Percentiles rank a stretch among this genome's conserved stretches.
phyloP scores from a whole-genome alignment of 1,140 invertebrate species.

The Anoplophora glabripennis region DNA sequence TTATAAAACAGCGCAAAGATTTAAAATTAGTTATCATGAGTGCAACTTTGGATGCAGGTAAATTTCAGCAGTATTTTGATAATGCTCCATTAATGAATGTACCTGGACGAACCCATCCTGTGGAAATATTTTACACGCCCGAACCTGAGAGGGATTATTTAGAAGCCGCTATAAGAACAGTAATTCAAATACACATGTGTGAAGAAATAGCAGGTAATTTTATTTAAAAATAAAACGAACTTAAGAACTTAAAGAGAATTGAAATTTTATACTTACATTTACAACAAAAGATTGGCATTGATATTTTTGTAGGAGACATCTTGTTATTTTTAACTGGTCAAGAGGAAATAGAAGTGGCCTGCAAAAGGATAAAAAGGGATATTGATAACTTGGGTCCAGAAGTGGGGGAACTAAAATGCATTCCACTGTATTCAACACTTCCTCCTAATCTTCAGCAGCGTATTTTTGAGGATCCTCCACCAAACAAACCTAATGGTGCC shows the following conservation, averaged over 20 bases:
- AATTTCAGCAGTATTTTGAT: conserved; percentile 99
- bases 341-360: conserved; percentile 99
- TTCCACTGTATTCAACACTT: conserved; percentile 96
- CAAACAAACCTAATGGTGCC: conserved; percentile 88
- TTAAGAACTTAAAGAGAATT: too few relatives aligned
- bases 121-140: conserved; percentile 99
- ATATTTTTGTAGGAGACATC: conserved; percentile 20
- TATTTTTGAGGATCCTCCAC: conserved; percentile 95
- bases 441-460: conserved; percentile 96
- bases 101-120: conserved; percentile 92
- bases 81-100: conserved; percentile 98
- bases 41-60: conserved; percentile 98
- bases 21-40: conserved; percentile 99
- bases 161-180: conserved; percentile 97
- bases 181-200: conserved; percentile 99
- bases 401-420: conserved; percentile 96
- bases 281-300: not conserved
- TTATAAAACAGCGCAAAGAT: conserved; percentile 88
- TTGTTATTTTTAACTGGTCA: conserved; percentile 89
- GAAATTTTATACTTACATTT: too few relatives aligned
- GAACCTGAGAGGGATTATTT: conserved; percentile 98
- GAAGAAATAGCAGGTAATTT: conserved; percentile 95
- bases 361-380: conserved; percentile 95
- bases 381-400: conserved; percentile 96
- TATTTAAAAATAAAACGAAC: too few relatives aligned